These are phyloP conservation scores for Xiphorhynchus elegans DNA, from an alignment of 2,113 vertebrate genomes.

Conservation along the genomic window DNA sequence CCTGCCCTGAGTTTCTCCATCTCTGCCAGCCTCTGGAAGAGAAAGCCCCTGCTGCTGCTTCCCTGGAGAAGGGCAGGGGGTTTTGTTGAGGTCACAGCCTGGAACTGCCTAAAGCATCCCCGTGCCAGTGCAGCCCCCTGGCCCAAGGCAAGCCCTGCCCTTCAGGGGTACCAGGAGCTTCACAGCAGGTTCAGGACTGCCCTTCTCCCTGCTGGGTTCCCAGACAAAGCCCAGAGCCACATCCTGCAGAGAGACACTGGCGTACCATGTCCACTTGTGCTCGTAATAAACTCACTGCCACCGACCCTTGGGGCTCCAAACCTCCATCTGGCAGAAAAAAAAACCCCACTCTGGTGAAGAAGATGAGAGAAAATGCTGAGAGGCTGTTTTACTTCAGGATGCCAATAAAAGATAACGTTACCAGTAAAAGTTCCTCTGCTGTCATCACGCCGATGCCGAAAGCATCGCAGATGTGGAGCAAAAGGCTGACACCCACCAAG, in stretches of 20 bases:
- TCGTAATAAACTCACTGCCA: neutral
- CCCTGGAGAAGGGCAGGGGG: neutral
- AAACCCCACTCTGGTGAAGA: neutral
- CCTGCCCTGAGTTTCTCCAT: neutral
- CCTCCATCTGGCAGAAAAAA: neutral
- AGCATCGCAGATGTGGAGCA: neutral
- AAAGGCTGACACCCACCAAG: neutral
- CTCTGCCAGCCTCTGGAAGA: neutral
- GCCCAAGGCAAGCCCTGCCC: accelerated
- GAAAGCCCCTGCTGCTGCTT: neutral
- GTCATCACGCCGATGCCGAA: neutral
- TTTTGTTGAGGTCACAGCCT: accelerated
- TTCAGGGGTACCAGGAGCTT: neutral
- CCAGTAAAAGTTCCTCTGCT: constrained; percentile 26
- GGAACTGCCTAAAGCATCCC: neutral
- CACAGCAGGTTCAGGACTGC: neutral
- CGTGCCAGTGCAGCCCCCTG: accelerated
- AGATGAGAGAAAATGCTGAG: neutral
- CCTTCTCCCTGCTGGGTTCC: neutral
- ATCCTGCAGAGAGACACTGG: neutral
- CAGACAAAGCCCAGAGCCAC: accelerated
- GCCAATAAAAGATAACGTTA: constrained; percentile 15
- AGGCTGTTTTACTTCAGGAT: constrained; percentile 33
- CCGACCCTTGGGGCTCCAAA: neutral
- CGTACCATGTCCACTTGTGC: accelerated